Base-by-base conservation (phyloP, 2,113 vertebrate species). In the Tursiops truncatus region DNA sequence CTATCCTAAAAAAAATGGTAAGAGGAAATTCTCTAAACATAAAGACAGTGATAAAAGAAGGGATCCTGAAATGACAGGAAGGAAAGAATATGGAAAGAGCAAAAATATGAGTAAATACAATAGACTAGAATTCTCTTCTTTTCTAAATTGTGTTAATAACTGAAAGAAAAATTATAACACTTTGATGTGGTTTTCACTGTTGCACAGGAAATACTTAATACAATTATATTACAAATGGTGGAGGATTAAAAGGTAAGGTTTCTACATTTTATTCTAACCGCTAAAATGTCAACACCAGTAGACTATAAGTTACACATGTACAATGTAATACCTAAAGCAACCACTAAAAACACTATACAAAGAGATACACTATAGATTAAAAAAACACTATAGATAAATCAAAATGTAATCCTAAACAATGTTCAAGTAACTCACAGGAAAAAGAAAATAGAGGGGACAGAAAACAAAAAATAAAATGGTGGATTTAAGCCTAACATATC, bases 331-430 rank as follows among this genome's bases (percentile, higher is more conserved):
- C 13, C 65, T 88, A 92, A 74, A 85, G 23, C 36, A 92, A 88
- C 4, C 38, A 88, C 62, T 80, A 71, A 95, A 95, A 91, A 95
- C 76, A 28, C 26, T 89, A 81, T 36, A 74, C 21, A 91, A 76
- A 92, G 76, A 80, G 15, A 96, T 33, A 77, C 8, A 53, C 18
- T 44, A n/a, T 25, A 87, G 12, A 83, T 3, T 70, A 21, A 96
- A 62, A 95, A 58, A 70, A 58, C 13, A 87, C 8, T 85, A 80
- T 1, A 95, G 28, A 79, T 53, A 91, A 91, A 41, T 94, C 20
- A 79, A 95, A 96, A 67, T 60, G 26, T n/a, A 93, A 94, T 79
- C 87, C 31, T 95, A 93, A 77, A 93, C 71, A 65, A 91, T 93
- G 26, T 90, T 88, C 68, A 71, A 77, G 28, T 65, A 88, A 88